Conservation (phyloP, 2,888 invertebrate species). For the Dicyrtomina minuta region DNA sequence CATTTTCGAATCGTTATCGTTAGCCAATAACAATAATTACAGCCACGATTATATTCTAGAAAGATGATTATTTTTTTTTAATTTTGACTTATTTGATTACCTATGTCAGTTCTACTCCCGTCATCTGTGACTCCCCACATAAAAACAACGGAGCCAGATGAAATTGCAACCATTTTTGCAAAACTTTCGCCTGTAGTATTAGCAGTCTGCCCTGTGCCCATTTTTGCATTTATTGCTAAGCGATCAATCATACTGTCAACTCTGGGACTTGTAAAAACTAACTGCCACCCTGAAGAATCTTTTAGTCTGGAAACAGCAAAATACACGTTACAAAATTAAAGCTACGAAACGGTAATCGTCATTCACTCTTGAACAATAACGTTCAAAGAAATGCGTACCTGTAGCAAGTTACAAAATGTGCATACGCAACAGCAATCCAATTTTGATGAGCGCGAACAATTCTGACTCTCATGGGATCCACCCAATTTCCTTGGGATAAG, state of each 20-base stretch:
- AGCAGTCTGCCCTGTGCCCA: conserved; percentile 29
- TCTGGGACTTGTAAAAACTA: conserved; percentile 88
- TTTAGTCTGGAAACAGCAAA: conserved; percentile 67
- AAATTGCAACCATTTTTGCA: conserved; percentile 80
- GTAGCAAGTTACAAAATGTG: conserved; percentile 93
- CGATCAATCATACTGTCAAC: conserved; percentile 87
- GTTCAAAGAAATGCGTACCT: conserved; percentile 60
- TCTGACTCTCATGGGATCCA: conserved; percentile 83
- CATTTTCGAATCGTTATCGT: too few relatives aligned
- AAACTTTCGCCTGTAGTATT: conserved; percentile 56
- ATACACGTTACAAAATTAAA: background rate
- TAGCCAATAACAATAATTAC: too few relatives aligned
- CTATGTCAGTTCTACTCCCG: conserved; percentile 72
- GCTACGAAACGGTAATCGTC: background rate
- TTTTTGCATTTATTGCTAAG: conserved; percentile 76
- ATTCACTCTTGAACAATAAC: background rate
- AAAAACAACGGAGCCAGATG: conserved; percentile 73
- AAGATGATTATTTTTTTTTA: too few relatives aligned
- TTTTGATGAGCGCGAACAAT: conserved; percentile 96
- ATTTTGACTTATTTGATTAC: conserved; percentile 57
- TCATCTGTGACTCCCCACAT: conserved; percentile 79
- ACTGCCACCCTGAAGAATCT: conserved; percentile 95
- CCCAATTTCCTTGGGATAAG: conserved; percentile 65
- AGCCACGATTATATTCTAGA: too few relatives aligned
- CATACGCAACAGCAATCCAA: conserved; percentile 95